Evolutionary conservation across 2,113 vertebrate genomes (phyloP).

Genomic region (Toxostoma redivivum): DNA sequence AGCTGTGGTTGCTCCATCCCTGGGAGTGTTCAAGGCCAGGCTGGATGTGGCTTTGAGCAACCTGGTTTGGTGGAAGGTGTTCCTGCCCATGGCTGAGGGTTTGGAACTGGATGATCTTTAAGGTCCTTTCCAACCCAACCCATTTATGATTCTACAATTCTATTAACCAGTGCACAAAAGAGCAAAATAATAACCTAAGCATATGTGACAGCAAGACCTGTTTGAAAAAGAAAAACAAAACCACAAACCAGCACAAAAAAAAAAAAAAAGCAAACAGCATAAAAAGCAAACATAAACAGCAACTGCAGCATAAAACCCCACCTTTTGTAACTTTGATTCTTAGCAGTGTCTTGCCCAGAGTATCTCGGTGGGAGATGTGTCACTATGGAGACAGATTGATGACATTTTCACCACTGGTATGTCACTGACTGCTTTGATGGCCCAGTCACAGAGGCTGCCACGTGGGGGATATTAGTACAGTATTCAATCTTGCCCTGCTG

Average conservation of each 20-base stretch:
- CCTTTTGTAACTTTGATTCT: neutral
- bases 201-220: neutral
- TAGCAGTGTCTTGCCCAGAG: neutral
- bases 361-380: neutral
- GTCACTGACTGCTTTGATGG: neutral
- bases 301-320: neutral
- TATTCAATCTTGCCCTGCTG: neutral
- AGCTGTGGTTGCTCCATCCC: neutral
- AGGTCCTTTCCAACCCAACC: neutral
- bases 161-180: neutral
- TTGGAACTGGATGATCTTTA: neutral
- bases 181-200: neutral
- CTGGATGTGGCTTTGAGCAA: neutral
- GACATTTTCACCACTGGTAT: neutral
- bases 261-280: neutral
- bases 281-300: neutral
- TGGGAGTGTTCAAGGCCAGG: neutral
- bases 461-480: neutral
- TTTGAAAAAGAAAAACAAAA: neutral
- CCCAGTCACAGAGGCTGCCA: neutral
- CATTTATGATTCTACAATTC: neutral
- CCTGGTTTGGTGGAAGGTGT: neutral
- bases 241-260: neutral
- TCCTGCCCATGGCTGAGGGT: no score
- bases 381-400: neutral